Conservation (phyloP, 2,797 vertebrate species). For the Stomatorhinus walkeri region DNA sequence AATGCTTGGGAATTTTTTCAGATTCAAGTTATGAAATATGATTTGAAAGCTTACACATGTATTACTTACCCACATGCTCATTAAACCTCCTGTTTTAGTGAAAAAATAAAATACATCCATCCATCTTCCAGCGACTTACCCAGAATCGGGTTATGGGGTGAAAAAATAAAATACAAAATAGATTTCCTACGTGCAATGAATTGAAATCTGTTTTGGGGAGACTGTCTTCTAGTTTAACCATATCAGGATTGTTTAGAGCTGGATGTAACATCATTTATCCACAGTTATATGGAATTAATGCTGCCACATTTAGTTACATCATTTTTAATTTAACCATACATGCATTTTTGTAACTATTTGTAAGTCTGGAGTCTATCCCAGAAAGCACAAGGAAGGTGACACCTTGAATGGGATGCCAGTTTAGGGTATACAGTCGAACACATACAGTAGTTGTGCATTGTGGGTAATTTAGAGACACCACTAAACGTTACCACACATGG, state of each 20-base stretch:
- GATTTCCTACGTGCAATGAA: background rate
- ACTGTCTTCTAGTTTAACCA: background rate
- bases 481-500: background rate
- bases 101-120: background rate
- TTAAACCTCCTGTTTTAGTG: background rate
- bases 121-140: background rate
- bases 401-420: background rate
- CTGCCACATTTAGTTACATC: background rate
- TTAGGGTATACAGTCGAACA: background rate
- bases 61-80: background rate
- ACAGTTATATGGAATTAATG: background rate
- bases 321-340: background rate
- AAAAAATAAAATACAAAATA: slow-evolving; percentile 4
- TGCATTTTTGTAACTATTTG: background rate
- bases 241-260: background rate
- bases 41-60: background rate
- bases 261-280: background rate
- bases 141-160: background rate
- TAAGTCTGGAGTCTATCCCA: background rate
- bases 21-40: slow-evolving; percentile 5
- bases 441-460: background rate
- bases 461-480: background rate
- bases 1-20: background rate
- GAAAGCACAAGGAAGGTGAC: background rate
- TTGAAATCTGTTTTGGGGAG: background rate